These are phyloP conservation scores for Hemichromis elongatus DNA, from an alignment of 2,113 vertebrate species.

Conservation along the genomic window DNA sequence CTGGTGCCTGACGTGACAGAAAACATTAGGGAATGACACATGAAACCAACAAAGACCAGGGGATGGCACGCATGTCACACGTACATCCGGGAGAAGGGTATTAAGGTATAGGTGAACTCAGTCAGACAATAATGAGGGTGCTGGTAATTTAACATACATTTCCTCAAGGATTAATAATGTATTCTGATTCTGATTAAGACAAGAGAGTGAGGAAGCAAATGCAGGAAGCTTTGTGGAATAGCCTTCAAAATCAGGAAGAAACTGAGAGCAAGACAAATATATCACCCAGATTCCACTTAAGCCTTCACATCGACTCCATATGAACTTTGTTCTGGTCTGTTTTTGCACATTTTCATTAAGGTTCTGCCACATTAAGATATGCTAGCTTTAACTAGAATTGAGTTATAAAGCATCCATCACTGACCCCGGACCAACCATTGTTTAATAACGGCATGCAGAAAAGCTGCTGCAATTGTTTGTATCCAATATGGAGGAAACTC, in stretches of 20 bases:
- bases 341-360: not conserved
- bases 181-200: not conserved
- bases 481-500: not conserved
- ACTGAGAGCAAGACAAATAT: not conserved
- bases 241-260: not conserved
- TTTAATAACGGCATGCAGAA: not conserved
- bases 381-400: not conserved
- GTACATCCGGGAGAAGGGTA: not conserved
- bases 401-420: not conserved
- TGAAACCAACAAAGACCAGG: not conserved
- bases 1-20: not conserved
- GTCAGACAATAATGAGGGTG: not conserved
- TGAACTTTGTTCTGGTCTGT: not conserved
- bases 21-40: not conserved
- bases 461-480: not conserved
- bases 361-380: not conserved
- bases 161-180: not conserved
- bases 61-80: not conserved
- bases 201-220: not conserved
- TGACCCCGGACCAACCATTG: not conserved
- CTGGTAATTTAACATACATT: not conserved
- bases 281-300: not conserved
- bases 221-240: not conserved
- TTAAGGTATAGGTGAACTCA: not conserved
- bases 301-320: not conserved